Conservation (phyloP, 2,888 invertebrate species). For the Punctoribates punctum region DNA sequence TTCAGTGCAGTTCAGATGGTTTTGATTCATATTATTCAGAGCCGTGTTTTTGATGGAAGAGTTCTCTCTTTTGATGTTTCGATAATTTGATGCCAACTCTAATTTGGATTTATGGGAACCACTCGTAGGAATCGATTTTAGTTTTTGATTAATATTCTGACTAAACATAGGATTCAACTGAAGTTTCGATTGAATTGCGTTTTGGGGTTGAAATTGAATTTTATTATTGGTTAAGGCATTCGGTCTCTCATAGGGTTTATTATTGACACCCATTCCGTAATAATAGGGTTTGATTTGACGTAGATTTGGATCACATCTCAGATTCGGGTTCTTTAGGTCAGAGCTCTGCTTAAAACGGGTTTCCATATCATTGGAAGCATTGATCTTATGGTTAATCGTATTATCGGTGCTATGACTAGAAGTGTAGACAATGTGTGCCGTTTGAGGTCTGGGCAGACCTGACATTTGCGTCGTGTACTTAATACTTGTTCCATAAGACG, state of each 20-base stretch:
- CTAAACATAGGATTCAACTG: not conserved
- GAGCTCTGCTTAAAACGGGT: conserved; percentile 12
- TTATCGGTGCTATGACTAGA: conserved; percentile 30
- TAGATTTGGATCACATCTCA: conserved; percentile 29
- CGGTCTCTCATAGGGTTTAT: conserved; percentile 23
- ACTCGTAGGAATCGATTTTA: not conserved
- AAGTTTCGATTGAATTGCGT: not conserved
- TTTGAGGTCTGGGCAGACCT: conserved; percentile 43
- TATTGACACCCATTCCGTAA: conserved; percentile 18
- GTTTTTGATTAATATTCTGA: conserved; percentile 18
- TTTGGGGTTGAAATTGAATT: not conserved
- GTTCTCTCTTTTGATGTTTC: not conserved
- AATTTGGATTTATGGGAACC: not conserved
- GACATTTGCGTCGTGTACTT: conserved; percentile 41
- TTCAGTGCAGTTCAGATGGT: not conserved
- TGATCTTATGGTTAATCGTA: not conserved
- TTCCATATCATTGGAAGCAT: not conserved
- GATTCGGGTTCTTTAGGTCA: not conserved
- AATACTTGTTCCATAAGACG: conserved; percentile 3
- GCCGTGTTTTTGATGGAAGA: not conserved
- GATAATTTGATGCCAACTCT: conserved; percentile 4
- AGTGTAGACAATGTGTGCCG: conserved; percentile 36
- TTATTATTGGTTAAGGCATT: not conserved
- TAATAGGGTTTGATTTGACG: conserved; percentile 32
- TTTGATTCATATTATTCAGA: not conserved